Base-by-base conservation (phyloP, 1,140 invertebrate species). In the Thaumatotibia leucotreta region DNA sequence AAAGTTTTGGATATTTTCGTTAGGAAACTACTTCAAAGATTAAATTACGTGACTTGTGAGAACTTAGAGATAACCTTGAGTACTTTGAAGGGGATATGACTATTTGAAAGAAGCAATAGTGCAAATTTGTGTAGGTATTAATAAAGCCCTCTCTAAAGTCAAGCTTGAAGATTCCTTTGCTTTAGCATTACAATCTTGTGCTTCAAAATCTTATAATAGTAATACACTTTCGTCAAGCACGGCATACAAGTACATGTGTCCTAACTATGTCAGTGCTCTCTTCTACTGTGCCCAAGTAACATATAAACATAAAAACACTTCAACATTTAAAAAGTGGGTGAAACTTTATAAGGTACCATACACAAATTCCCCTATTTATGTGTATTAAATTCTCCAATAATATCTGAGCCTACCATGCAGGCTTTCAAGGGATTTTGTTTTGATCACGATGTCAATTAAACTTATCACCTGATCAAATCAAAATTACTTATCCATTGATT, bases 281-380 rank as follows among this genome's bases (percentile, higher is more conserved):
- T 69, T 72, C 83, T 86, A 86, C 80, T 35, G 83, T 87, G 83
- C 80, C 74, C 77, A 69, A 70, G 77, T 72, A 66, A 79, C 70
- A 83, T 63, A 82, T 63, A 50, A 66, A 82, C 74, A 89, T 71
- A 89, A 75, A 76, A 79, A 84, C 79, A 84, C 69, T 79, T 79
- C 69, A 63, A 83, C 72, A 73, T 74, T 71, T 80, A 70, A 45
- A 73, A 85, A 87, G 84, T 88, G 88, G 88, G 88, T 90, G 88
- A 90, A 90, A 90, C 88, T 90, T 90, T 90, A 88, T 84, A 90
- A 90, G 88, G 88, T 88, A 89, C 86, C 88, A 81, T 88, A 88
- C 85, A 90, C 88, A 88, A 90, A 90, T 90, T 88, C 86, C 82
- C 86, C 82, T 88, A 87, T 66, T 27, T 66, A 63, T 74, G 77